These are phyloP conservation scores for Uromys caudimaculatus DNA, from an alignment of 2,797 vertebrate species.

Conservation along the genomic window DNA sequence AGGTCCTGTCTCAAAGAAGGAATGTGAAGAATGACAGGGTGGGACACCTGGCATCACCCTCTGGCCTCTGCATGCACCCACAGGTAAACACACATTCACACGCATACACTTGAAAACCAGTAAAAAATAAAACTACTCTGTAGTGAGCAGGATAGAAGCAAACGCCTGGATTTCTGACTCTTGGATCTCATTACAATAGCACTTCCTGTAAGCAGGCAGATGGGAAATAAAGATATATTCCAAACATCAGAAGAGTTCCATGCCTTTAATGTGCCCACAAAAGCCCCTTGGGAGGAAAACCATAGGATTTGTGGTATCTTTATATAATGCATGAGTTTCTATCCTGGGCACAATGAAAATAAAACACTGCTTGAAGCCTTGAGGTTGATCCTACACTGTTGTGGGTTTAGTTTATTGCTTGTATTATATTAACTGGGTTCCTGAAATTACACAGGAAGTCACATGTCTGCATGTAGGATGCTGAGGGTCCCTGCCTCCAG, in stretches of 20 bases:
- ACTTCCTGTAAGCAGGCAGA: background rate
- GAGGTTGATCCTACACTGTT: background rate
- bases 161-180: background rate
- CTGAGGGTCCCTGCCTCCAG: no score
- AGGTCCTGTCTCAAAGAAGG: background rate
- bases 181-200: background rate
- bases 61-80: background rate
- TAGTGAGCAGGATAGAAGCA: background rate
- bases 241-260: background rate
- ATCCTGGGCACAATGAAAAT: background rate
- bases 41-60: background rate
- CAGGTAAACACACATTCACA: background rate
- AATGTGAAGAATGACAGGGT: background rate
- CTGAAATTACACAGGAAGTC: no score
- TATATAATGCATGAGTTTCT: constrained; percentile 28
- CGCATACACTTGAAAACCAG: background rate
- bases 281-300: background rate
- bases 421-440: no score
- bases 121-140: background rate
- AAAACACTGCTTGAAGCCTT: background rate
- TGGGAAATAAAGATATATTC: background rate
- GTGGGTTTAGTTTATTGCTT: no score
- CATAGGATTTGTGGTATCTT: background rate
- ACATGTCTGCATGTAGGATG: no score
- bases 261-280: background rate